Conservation (phyloP, 2,797 vertebrate genomes). For the Pterois miles region DNA sequence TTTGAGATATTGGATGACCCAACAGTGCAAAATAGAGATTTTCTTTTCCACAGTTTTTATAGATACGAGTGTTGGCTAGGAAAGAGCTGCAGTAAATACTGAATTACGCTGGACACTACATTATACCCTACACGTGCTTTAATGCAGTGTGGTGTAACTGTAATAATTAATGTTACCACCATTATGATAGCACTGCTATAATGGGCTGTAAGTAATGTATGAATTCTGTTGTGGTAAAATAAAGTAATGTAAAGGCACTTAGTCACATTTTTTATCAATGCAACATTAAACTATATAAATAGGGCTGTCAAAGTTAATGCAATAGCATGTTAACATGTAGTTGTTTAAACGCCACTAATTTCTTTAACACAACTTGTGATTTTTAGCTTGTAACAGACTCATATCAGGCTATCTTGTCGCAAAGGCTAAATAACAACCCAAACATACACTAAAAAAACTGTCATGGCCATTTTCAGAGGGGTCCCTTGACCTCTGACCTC, state of each 20-base stretch:
- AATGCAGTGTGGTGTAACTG: constrained; percentile 9
- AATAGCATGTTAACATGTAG: too few species aligned
- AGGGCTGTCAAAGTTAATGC: too few species aligned
- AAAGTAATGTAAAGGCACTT: not conserved
- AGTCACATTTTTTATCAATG: not conserved
- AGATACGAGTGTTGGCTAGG: not conserved
- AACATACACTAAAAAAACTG: too few species aligned
- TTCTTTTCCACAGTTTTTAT: not conserved
- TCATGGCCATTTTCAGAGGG: accelerated
- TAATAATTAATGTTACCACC: constrained; percentile 9
- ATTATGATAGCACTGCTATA: constrained; percentile 21
- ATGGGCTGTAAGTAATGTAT: constrained; percentile 13
- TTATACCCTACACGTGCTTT: not conserved
- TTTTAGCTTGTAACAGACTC: too few species aligned
- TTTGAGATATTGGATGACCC: constrained; percentile 22
- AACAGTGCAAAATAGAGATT: not conserved
- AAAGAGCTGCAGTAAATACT: not conserved
- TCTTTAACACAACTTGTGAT: too few species aligned
- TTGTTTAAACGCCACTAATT: too few species aligned
- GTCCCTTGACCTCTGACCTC: too few species aligned
- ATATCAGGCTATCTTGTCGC: too few species aligned
- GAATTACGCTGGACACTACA: not conserved
- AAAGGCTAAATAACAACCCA: too few species aligned
- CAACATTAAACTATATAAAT: not conserved
- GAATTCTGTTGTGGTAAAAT: not conserved